A percentile compares a stretch with the other conserved stretches of the same genome.
Conservation (phyloP, 2,113 vertebrate species). For the Nansenia antarctica region DNA sequence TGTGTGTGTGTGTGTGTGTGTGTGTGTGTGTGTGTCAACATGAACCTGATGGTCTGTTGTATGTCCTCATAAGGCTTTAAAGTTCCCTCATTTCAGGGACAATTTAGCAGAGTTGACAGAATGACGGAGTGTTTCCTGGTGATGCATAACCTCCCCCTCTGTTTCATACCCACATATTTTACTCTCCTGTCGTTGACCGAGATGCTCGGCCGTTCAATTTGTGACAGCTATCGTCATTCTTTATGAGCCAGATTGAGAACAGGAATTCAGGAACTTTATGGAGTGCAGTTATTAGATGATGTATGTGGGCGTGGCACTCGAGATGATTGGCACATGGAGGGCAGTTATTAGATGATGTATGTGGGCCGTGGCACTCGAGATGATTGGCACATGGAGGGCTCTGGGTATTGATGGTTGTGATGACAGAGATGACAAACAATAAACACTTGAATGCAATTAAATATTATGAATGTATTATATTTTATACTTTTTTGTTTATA, state of each 20-base stretch:
- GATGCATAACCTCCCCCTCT: neutral
- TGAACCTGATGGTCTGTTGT: neutral
- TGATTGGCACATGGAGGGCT: neutral
- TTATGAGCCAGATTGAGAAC: conserved; percentile 10
- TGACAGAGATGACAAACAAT: no score
- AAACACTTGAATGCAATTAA: no score
- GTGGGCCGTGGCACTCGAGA: neutral
- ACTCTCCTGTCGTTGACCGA: conserved; percentile 15
- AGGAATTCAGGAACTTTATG: conserved; percentile 14
- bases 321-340: neutral
- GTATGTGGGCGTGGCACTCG: conserved; percentile 1
- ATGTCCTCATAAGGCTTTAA: neutral
- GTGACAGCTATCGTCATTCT: conserved; percentile 19
- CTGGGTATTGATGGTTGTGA: neutral
- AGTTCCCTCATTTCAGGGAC: neutral
- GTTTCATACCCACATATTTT: conserved; percentile 18
- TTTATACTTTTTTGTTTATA: no score
- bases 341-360: neutral
- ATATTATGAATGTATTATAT: no score
- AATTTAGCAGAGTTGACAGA: neutral
- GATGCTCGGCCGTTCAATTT: conserved; percentile 8
- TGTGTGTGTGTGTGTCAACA: neutral
- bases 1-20: neutral
- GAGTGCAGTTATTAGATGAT: conserved; percentile 8
- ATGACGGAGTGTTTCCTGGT: neutral